Evolutionary conservation across 2,888 invertebrate genomes (phyloP).

Genomic region (Lathronympha strigana): DNA sequence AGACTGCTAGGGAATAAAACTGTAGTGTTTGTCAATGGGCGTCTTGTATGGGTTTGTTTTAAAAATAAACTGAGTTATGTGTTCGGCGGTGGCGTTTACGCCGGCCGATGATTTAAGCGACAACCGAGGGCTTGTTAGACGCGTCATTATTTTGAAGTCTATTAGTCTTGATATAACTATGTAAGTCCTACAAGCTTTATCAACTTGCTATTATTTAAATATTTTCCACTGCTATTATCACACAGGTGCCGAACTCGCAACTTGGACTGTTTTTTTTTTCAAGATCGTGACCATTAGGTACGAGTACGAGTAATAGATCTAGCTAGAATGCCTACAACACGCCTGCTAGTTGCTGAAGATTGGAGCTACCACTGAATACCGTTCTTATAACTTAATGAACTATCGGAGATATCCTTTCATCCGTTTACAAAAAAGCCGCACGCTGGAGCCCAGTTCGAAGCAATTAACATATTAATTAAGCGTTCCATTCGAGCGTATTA

Average conservation of each 20-base stretch:
- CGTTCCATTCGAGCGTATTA: constrained; percentile 37
- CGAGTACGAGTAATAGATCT: no score
- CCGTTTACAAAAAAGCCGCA: constrained; percentile 45
- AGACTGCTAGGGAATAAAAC: constrained; percentile 55
- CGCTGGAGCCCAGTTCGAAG: constrained; percentile 34
- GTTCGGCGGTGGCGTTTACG: constrained; percentile 54
- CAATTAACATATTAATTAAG: constrained; percentile 53
- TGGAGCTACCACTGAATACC: not conserved
- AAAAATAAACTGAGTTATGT: constrained; percentile 65
- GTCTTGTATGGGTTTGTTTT: constrained; percentile 57
- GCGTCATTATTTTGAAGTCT: constrained; percentile 52
- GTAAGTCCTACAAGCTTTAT: not conserved
- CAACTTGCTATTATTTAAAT: no score
- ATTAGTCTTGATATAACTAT: constrained; percentile 6
- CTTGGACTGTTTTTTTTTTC: no score
- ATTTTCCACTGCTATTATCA: no score
- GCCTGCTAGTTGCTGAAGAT: no score
- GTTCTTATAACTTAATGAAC: constrained; percentile 10
- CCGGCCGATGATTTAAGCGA: constrained; percentile 62
- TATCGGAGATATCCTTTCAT: constrained; percentile 19
- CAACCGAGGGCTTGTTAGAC: constrained; percentile 63
- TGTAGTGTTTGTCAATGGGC: constrained; percentile 65
- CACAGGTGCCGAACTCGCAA: no score
- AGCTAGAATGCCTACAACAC: no score
- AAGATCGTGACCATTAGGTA: no score